A percentile compares a stretch with the other conserved stretches of the same genome.
Evolutionary conservation across 2,888 invertebrate genomes (phyloP).

Genomic region (Perdita meconis): DNA sequence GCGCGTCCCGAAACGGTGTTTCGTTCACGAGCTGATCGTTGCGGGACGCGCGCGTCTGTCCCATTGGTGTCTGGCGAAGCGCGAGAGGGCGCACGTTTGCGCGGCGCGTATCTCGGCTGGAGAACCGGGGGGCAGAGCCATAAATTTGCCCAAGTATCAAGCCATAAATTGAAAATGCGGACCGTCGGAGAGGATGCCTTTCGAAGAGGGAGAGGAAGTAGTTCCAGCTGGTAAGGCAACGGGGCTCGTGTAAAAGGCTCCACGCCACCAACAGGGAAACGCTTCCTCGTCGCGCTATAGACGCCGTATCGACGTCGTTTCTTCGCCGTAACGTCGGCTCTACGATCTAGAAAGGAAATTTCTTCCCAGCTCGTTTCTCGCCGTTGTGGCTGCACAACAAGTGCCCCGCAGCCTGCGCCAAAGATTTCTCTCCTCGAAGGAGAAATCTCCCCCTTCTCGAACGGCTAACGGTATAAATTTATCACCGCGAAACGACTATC

Average conservation of each 20-base stretch:
- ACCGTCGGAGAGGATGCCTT: conserved; percentile 22
- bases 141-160: conserved; percentile 77
- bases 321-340: conserved; percentile 31
- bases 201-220: conserved; percentile 35
- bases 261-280: conserved; percentile 1
- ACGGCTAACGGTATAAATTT: background rate
- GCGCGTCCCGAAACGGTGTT: conserved; percentile 7
- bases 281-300: conserved; percentile 27
- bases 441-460: no score
- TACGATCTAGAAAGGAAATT: conserved; percentile 49
- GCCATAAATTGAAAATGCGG: conserved; percentile 79
- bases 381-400: conserved; percentile 31
- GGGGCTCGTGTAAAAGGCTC: conserved; percentile 24
- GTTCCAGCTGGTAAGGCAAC: conserved; percentile 37
- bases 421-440: background rate
- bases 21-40: background rate
- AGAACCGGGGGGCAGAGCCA: conserved; percentile 60
- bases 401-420: conserved; percentile 1
- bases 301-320: conserved; percentile 49
- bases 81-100: conserved; percentile 13
- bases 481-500: no score
- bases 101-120: conserved; percentile 64
- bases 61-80: conserved; percentile 10
- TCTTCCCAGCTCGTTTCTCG: conserved; percentile 38
- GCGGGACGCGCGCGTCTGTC: background rate